phyloP scores from a whole-genome alignment of 1,140 invertebrate genomes.

The Microplitis demolitor region DNA sequence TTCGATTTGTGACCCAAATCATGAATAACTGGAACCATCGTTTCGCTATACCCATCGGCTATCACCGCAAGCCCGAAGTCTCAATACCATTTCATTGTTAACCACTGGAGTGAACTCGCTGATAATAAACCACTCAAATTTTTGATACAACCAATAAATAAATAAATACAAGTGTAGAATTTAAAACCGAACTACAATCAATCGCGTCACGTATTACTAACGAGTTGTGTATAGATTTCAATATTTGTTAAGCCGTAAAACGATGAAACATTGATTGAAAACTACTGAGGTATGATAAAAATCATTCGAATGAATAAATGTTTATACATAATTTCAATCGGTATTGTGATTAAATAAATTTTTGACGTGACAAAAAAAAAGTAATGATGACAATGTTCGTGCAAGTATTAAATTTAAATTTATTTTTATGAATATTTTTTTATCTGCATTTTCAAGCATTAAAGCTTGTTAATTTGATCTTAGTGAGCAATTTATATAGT shows the following conservation, averaged over 20 bases:
- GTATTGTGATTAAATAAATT: conserved; percentile 12
- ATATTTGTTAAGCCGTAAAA: conserved; percentile 25
- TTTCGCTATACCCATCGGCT: no score
- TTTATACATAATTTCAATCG: neutral
- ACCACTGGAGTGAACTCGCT: neutral
- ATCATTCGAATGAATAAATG: neutral
- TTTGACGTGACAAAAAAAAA: neutral
- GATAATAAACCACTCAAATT: neutral
- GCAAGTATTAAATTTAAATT: no score
- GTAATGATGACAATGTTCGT: neutral
- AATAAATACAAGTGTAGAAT: neutral
- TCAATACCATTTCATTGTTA: neutral
- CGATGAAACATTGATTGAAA: conserved; percentile 17
- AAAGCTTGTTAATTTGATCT: neutral
- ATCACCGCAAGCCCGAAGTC: neutral
- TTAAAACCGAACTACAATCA: conserved; percentile 13
- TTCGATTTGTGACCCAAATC: neutral
- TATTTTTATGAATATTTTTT: conserved; percentile 9
- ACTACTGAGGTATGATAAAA: conserved; percentile 10
- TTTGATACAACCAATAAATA: neutral
- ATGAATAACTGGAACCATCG: neutral
- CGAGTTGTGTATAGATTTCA: conserved; percentile 7
- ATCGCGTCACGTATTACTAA: conserved; percentile 11
- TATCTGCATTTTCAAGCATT: neutral
- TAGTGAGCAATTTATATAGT: conserved; percentile 8